Conservation (phyloP, 2,797 vertebrate species). For the Myotis pilosus region DNA sequence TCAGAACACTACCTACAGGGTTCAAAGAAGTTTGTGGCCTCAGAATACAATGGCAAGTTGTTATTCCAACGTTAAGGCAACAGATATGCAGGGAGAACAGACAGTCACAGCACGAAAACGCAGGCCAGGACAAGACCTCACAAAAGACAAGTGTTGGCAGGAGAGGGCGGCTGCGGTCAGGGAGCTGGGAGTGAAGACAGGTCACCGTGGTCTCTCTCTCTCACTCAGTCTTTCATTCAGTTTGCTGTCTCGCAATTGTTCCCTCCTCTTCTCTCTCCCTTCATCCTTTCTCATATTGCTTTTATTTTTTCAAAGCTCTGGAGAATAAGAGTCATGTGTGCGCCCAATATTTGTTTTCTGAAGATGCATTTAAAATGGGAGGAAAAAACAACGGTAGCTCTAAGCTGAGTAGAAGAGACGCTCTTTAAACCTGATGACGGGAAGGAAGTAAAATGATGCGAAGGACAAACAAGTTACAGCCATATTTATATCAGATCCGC, state of each 20-base stretch:
- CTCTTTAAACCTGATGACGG: not conserved
- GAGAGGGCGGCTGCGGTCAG: not conserved
- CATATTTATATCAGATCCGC: no score
- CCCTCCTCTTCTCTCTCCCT: not conserved
- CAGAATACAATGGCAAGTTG: not conserved
- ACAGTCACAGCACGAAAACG: no score
- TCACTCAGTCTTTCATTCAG: not conserved
- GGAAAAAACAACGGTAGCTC: not conserved
- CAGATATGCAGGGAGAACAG: no score
- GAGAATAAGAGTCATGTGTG: not conserved
- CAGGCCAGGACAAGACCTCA: not conserved
- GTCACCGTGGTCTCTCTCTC: not conserved
- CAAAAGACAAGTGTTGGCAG: no score
- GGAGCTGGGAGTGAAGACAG: not conserved
- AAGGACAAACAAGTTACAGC: not conserved
- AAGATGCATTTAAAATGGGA: not conserved
- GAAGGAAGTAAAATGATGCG: no score
- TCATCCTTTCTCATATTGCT: not conserved
- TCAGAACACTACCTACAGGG: not conserved
- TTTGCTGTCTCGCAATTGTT: not conserved
- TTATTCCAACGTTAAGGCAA: no score
- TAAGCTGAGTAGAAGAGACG: not conserved
- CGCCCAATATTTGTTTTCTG: not conserved
- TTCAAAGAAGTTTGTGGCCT: not conserved
- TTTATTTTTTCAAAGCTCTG: not conserved